These are phyloP conservation scores for Eumaeus atala DNA, from an alignment of 1,140 invertebrate species.

Conservation along the genomic window DNA sequence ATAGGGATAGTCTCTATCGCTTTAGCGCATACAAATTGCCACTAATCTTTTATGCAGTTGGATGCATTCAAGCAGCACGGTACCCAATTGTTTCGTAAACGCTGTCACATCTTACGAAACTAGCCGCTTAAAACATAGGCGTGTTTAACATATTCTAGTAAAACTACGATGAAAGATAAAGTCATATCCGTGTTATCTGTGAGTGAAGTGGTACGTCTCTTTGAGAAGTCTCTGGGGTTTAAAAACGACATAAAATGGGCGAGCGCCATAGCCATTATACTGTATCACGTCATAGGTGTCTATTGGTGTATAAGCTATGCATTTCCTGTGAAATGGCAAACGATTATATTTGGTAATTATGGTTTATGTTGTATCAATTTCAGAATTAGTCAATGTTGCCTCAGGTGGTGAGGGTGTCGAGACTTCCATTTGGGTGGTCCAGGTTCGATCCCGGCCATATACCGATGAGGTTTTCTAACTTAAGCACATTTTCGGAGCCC, in stretches of 20 bases:
- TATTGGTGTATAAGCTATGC: conserved; percentile 58
- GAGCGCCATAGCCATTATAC: conserved; percentile 39
- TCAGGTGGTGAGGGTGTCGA: too few relatives aligned
- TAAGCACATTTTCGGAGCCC: too few relatives aligned
- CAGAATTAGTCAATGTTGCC: too few relatives aligned
- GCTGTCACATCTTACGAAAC: background rate
- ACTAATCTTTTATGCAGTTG: background rate
- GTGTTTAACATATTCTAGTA: conserved; percentile 1
- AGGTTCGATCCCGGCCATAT: too few relatives aligned
- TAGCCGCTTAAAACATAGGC: background rate
- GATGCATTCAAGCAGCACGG: background rate
- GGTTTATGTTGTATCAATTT: conserved; percentile 2
- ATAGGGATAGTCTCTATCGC: too few relatives aligned
- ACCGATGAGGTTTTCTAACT: too few relatives aligned
- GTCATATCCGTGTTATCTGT: conserved; percentile 26
- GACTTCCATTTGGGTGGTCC: too few relatives aligned
- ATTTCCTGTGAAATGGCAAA: conserved; percentile 60
- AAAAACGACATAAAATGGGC: conserved; percentile 63
- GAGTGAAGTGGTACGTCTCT: conserved; percentile 40
- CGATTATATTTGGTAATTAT: conserved; percentile 52
- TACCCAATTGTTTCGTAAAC: background rate
- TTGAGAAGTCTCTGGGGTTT: conserved; percentile 53
- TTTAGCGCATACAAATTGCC: too few relatives aligned
- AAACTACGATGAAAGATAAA: conserved; percentile 28
- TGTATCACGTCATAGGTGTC: conserved; percentile 48